A percentile compares a stretch with the other conserved stretches of the same genome.
phyloP scores from a whole-genome alignment of 2,113 vertebrate species.

The Oriolus oriolus region DNA sequence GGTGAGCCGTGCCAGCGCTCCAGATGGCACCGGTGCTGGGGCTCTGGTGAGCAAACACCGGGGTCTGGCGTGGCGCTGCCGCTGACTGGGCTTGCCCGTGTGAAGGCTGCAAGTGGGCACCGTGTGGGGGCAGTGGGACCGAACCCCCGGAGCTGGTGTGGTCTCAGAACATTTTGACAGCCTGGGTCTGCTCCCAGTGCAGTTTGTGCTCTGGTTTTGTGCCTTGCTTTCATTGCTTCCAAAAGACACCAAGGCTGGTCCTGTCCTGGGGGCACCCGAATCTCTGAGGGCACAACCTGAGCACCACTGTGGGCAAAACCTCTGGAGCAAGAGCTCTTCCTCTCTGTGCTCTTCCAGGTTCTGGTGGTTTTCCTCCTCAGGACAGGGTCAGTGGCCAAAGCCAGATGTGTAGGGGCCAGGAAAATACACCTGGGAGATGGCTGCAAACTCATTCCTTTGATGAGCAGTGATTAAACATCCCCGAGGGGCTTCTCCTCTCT shows the following conservation, averaged over 20 bases:
- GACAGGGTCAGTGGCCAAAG: neutral
- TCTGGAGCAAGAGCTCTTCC: neutral
- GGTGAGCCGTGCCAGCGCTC: neutral
- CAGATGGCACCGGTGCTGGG: neutral
- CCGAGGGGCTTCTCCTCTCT: neutral
- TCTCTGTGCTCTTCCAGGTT: neutral
- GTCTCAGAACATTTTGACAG: fast-evolving
- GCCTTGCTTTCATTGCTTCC: neutral
- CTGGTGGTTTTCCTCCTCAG: neutral
- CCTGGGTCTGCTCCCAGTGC: neutral
- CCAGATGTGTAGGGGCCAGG: neutral
- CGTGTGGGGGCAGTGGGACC: fast-evolving
- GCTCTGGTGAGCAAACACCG: neutral
- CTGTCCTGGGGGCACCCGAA: neutral
- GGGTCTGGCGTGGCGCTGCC: neutral
- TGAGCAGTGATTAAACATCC: neutral
- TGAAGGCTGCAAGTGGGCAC: neutral
- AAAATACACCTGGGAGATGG: too few relatives aligned
- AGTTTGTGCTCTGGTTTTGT: neutral
- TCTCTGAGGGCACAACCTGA: neutral
- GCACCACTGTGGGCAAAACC: neutral
- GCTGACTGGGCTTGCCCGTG: fast-evolving
- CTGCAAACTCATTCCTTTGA: neutral
- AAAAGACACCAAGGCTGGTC: neutral
- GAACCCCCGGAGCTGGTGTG: neutral